Evolutionary conservation across 2,797 vertebrate genomes (phyloP), one percentile per base, ranked within the genome.

Genomic region (Scleropages formosus): DNA sequence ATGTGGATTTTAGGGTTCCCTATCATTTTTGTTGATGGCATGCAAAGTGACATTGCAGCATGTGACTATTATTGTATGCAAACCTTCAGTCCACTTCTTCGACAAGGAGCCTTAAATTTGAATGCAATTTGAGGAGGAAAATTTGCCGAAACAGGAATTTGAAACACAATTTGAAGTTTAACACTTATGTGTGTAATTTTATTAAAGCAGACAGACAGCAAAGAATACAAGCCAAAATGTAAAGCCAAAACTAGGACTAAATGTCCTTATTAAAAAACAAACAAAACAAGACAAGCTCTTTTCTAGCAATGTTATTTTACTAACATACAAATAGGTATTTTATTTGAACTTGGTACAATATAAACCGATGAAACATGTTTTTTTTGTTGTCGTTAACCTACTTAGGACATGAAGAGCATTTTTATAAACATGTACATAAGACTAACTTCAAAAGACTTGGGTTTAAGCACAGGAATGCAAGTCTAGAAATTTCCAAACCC

Each of bases 181-280:
- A 98, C 96, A 98, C 95, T 92, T 92, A 93, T 92, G 94, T 91
- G 95, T 96, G 94, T 95, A 93, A 94, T 95, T 98, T 98, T 98
- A 99, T 98, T 98, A 94, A 96, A 96, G 94, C 95, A 96, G 93
- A 98, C 91, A 95, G 95, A 98, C 95, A 98, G 94, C 95, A 98
- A 95, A 96, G 94, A 95, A 96, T 98, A 99, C 96, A 98, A 96
- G 95, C 96, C 95, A 97, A 95, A 96, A 95, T 93, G 92, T 94
- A 91, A 95, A 95, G 94, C 94, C 94, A 95, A 95, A 90, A 93
- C 93, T 90, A 91, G 93, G 92, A 95, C 90, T 86, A 85, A 69
- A 72, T 65, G 79, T 18, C 84, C 85, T 83, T 79, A 89, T 89
- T 93, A 88, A 89, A 84, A 84, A 84, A 87, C 31, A 71, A 56